Conservation (phyloP, 1,140 invertebrate genomes). For the Nasonia vitripennis region DNA sequence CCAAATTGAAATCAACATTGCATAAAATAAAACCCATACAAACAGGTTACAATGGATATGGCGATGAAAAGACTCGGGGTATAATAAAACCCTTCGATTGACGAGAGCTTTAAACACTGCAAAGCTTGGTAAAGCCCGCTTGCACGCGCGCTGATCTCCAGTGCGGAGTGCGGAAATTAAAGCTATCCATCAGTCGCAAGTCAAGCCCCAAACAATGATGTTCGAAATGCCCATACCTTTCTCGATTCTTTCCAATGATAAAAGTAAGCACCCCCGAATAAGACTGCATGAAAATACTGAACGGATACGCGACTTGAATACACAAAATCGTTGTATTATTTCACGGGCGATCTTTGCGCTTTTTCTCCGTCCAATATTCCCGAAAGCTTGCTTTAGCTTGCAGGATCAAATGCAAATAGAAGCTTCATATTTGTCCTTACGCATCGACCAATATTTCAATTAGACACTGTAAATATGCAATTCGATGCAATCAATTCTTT, state of each 20-base stretch:
- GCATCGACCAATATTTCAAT: neutral
- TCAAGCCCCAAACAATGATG: neutral
- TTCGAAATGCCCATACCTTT: neutral
- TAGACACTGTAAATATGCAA: neutral
- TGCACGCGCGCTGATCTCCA: neutral
- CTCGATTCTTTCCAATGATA: neutral
- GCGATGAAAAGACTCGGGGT: too few relatives aligned
- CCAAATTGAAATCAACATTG: too few relatives aligned
- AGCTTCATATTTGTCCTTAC: too few relatives aligned
- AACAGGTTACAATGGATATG: neutral
- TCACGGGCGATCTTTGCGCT: too few relatives aligned
- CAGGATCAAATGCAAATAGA: too few relatives aligned
- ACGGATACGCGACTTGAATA: too few relatives aligned
- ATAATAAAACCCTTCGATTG: neutral
- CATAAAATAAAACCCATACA: too few relatives aligned
- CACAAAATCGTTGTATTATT: too few relatives aligned
- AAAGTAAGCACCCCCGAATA: neutral
- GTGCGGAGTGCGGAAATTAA: neutral
- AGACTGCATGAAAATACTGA: too few relatives aligned
- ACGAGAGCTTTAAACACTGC: neutral
- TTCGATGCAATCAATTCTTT: neutral
- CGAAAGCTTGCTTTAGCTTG: too few relatives aligned
- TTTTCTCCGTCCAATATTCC: too few relatives aligned
- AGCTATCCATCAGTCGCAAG: neutral
- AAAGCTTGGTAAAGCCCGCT: neutral